Conservation (phyloP, 2,888 invertebrate genomes). For the Stegana nigrithorax region DNA sequence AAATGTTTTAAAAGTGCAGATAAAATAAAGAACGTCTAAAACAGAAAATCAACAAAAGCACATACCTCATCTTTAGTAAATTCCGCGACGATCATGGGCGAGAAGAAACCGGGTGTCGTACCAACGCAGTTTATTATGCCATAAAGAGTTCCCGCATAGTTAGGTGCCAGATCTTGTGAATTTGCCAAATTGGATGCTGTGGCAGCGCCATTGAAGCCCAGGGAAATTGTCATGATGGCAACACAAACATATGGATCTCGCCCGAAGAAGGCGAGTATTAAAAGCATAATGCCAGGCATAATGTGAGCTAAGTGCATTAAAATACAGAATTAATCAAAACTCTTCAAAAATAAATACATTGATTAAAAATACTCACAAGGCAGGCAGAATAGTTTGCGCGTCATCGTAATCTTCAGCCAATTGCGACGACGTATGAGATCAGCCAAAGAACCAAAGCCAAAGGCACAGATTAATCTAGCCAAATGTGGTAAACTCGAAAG, state of each 20-base stretch:
- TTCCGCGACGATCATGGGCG: slow-evolving; percentile 76
- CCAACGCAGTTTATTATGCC: slow-evolving; percentile 82
- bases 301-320: slow-evolving; percentile 71
- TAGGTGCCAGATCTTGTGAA: slow-evolving; percentile 79
- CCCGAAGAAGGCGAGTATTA: slow-evolving; percentile 73
- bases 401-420: slow-evolving; percentile 70
- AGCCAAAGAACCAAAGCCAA: slow-evolving; percentile 78
- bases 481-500: slow-evolving; percentile 79
- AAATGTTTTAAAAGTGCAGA: neutral
- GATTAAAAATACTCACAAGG: slow-evolving; percentile 70
- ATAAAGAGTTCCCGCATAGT: slow-evolving; percentile 78
- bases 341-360: neutral
- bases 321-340: neutral
- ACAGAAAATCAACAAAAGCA: neutral
- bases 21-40: neutral
- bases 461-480: slow-evolving; percentile 76
- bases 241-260: slow-evolving; percentile 75
- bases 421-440: slow-evolving; percentile 72
- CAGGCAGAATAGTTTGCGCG: slow-evolving; percentile 76
- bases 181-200: slow-evolving; percentile 74
- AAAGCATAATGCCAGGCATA: slow-evolving; percentile 72
- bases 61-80: slow-evolving; percentile 58
- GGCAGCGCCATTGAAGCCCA: slow-evolving; percentile 76
- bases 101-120: slow-evolving; percentile 77
- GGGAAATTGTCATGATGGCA: slow-evolving; percentile 75